A percentile compares a stretch with the other conserved stretches of the same genome.
Conservation (phyloP, 2,888 invertebrate species). For the Metallyticus violacea region DNA sequence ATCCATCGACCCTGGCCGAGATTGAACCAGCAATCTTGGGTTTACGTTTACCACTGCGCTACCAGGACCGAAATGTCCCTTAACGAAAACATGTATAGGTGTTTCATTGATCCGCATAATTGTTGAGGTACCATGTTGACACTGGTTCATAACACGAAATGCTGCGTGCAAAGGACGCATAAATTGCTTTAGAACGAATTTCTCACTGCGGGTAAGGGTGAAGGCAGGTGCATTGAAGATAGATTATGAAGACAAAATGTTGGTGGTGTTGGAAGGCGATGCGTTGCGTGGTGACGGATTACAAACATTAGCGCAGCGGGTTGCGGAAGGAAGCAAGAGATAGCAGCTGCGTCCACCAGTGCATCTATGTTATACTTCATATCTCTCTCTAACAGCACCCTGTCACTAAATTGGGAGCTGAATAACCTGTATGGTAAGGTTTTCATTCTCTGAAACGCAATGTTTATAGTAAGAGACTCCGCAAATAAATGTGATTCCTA, state of each 20-base stretch:
- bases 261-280: neutral
- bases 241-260: neutral
- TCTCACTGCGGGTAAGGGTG: neutral
- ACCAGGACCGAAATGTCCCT: too few species aligned
- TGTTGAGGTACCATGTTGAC: too few species aligned
- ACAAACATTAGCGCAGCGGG: neutral
- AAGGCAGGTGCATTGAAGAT: too few species aligned
- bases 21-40: too few species aligned
- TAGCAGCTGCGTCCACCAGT: neutral
- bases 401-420: neutral
- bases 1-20: too few species aligned
- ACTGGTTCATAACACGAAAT: neutral
- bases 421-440: neutral
- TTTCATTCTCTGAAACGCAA: neutral
- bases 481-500: too few species aligned
- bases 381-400: too few species aligned
- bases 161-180: neutral
- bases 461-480: too few species aligned
- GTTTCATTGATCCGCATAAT: too few species aligned
- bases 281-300: neutral
- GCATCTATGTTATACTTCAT: too few species aligned
- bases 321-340: neutral
- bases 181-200: neutral
- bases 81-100: too few species aligned
- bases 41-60: too few species aligned